These are phyloP conservation scores for Lycaon pictus DNA, from an alignment of 2,113 vertebrate species.

Conservation along the genomic window DNA sequence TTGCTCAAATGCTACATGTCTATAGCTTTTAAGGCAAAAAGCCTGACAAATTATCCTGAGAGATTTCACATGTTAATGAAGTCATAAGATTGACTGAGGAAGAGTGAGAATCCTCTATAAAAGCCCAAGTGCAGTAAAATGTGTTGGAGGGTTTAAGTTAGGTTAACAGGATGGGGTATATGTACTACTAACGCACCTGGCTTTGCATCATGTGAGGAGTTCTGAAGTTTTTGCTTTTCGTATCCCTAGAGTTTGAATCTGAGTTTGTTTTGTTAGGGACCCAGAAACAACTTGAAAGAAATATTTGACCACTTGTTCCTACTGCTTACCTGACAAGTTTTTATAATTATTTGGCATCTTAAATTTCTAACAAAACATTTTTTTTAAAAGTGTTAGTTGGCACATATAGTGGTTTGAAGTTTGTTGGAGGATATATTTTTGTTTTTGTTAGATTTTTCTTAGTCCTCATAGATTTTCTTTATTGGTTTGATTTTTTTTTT, in stretches of 20 bases:
- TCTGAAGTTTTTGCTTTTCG: not conserved
- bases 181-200: not conserved
- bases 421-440: not conserved
- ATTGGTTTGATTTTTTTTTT: conserved; percentile 26
- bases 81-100: not conserved
- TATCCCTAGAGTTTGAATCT: not conserved
- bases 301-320: not conserved
- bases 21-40: not conserved
- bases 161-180: not conserved
- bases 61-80: not conserved
- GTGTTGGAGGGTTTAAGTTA: not conserved
- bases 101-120: not conserved
- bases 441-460: conserved; percentile 34
- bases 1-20: not conserved
- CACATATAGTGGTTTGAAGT: not conserved
- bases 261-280: conserved; percentile 26
- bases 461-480: conserved; percentile 10
- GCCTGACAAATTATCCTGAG: not conserved
- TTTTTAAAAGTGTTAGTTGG: conserved; percentile 4
- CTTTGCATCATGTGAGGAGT: not conserved
- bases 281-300: conserved; percentile 29
- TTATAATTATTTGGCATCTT: not conserved
- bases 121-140: not conserved
- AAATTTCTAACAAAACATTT: conserved; percentile 4
- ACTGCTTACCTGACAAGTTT: not conserved